Evolutionary conservation across 2,888 invertebrate genomes (phyloP).

Genomic region (Cylindroiulus punctatus): DNA sequence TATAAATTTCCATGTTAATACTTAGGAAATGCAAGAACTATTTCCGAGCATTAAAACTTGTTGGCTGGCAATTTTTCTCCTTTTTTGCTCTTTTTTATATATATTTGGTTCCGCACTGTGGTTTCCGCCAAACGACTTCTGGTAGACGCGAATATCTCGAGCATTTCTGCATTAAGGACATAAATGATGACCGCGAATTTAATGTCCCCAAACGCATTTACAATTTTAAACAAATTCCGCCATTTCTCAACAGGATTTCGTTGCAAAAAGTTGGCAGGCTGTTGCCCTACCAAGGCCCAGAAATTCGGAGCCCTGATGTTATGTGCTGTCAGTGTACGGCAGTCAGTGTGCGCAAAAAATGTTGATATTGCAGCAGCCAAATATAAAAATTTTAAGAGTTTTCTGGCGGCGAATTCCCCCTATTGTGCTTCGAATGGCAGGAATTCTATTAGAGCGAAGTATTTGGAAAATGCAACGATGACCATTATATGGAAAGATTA

Average conservation of each 20-base stretch:
- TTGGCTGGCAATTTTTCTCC: slow-evolving; percentile 5
- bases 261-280: not conserved
- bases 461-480: too few species aligned
- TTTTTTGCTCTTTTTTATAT: not conserved
- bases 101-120: not conserved
- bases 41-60: slow-evolving; percentile 25
- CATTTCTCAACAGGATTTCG: not conserved
- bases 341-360: too few species aligned
- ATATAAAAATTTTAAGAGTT: too few species aligned
- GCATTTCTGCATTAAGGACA: slow-evolving; percentile 3
- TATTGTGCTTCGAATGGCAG: too few species aligned
- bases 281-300: not conserved
- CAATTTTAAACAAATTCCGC: slow-evolving; percentile 17
- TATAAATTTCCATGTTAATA: slow-evolving; percentile 3
- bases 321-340: too few species aligned
- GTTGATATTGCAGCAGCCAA: too few species aligned
- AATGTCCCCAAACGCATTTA: slow-evolving; percentile 22
- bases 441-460: too few species aligned
- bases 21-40: slow-evolving; percentile 17
- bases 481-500: too few species aligned
- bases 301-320: not conserved
- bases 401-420: too few species aligned
- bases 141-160: not conserved
- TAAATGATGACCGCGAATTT: slow-evolving; percentile 30
- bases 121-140: slow-evolving; percentile 2